Conservation (phyloP, 2,797 vertebrate species). For the Loriculus beryllinus region DNA sequence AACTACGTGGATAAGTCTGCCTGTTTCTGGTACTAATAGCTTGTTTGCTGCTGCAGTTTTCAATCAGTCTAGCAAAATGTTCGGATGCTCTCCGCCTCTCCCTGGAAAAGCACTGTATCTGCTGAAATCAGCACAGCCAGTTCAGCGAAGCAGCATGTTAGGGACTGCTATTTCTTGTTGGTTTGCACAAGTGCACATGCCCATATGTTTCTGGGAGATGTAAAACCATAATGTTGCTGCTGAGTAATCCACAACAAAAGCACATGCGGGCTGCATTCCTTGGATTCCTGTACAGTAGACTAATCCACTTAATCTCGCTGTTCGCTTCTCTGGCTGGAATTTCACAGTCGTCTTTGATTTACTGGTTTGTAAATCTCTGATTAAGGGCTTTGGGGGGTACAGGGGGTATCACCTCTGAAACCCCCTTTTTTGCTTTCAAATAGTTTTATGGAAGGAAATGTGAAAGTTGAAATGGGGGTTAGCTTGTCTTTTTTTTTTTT, state of each 20-base stretch:
- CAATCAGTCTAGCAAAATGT: neutral
- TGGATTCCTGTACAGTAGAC: slow-evolving; percentile 78
- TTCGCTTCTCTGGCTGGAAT: slow-evolving; percentile 70
- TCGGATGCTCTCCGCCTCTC: neutral
- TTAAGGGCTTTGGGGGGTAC: slow-evolving; percentile 32
- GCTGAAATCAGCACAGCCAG: slow-evolving; percentile 19
- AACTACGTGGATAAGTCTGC: neutral
- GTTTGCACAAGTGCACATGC: slow-evolving; percentile 58
- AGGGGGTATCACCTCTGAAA: neutral
- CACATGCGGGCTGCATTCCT: slow-evolving; percentile 71
- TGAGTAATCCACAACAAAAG: slow-evolving; percentile 77
- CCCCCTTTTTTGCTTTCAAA: slow-evolving; percentile 7
- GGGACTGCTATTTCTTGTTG: slow-evolving; percentile 46
- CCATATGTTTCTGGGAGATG: slow-evolving; percentile 72
- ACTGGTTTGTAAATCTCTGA: slow-evolving; percentile 73
- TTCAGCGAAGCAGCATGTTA: neutral
- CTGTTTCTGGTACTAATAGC: neutral
- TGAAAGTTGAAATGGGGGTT: slow-evolving; percentile 45
- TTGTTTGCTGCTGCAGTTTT: neutral
- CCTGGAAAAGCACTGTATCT: neutral
- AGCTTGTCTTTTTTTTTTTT: neutral
- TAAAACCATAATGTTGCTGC: slow-evolving; percentile 69
- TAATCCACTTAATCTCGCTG: slow-evolving; percentile 78
- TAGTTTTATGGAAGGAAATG: slow-evolving; percentile 37
- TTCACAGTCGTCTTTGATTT: slow-evolving; percentile 77